phyloP scores from a whole-genome alignment of 1,140 invertebrate species.

The Augochlora pura region DNA sequence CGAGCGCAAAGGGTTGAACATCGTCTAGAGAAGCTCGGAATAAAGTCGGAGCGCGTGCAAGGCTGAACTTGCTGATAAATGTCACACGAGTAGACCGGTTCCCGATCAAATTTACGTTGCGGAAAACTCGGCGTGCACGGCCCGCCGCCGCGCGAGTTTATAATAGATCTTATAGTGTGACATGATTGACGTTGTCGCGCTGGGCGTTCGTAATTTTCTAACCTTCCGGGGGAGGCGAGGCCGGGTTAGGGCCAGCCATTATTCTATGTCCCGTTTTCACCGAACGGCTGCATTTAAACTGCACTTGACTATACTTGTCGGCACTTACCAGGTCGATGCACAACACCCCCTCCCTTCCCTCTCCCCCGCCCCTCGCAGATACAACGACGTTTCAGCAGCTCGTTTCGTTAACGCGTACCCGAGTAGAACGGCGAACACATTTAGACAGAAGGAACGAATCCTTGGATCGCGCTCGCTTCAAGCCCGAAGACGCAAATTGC shows the following conservation, averaged over 20 bases:
- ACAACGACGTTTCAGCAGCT: slow-evolving; percentile 30
- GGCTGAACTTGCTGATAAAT: no score
- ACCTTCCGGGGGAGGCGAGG: neutral
- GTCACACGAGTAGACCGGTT: no score
- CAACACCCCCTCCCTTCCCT: no score
- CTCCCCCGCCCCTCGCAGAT: neutral
- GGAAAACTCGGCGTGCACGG: no score
- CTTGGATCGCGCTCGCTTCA: neutral
- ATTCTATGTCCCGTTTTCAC: slow-evolving; percentile 19
- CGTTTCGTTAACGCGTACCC: slow-evolving; percentile 35
- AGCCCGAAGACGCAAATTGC: slow-evolving; percentile 18
- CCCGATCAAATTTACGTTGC: no score
- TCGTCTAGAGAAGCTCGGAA: no score
- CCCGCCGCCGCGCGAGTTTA: neutral
- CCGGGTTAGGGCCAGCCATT: neutral
- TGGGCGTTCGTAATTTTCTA: slow-evolving; percentile 15
- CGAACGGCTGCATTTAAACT: slow-evolving; percentile 16
- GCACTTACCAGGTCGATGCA: slow-evolving; percentile 8
- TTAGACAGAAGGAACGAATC: slow-evolving; percentile 23
- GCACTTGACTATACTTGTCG: slow-evolving; percentile 6
- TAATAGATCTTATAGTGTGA: neutral
- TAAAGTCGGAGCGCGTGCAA: no score
- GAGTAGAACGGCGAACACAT: neutral
- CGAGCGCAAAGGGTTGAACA: no score
- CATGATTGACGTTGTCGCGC: slow-evolving; percentile 7